phyloP scores from a whole-genome alignment of 2,888 invertebrate species.

The Pseudococcus viburni region DNA sequence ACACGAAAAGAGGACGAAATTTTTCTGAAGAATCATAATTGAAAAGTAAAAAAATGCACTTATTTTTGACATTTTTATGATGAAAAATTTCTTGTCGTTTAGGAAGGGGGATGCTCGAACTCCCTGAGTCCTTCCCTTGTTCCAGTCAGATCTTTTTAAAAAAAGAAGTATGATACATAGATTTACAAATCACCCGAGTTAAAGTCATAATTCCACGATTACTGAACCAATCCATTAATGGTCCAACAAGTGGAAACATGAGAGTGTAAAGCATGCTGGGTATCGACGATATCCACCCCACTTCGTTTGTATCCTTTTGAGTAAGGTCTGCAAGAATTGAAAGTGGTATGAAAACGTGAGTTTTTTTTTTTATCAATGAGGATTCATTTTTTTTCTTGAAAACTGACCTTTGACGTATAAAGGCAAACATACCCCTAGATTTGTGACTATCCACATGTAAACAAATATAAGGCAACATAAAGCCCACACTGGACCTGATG shows the following conservation, averaged over 20 bases:
- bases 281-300: not conserved
- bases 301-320: not conserved
- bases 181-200: not conserved
- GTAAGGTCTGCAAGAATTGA: not conserved
- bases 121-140: no score
- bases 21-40: no score
- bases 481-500: constrained; percentile 13
- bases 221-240: not conserved
- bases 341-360: no score
- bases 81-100: no score
- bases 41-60: no score
- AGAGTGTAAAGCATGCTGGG: not conserved
- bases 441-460: not conserved
- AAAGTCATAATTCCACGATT: not conserved
- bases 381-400: no score
- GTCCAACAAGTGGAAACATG: not conserved
- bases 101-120: no score
- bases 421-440: not conserved
- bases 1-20: no score
- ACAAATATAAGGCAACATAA: not conserved
- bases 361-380: no score
- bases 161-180: no score
- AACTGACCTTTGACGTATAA: constrained; percentile 31
- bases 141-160: no score
- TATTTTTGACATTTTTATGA: no score